phyloP scores from a whole-genome alignment of 2,113 vertebrate genomes.

The Anseranas semipalmata region DNA sequence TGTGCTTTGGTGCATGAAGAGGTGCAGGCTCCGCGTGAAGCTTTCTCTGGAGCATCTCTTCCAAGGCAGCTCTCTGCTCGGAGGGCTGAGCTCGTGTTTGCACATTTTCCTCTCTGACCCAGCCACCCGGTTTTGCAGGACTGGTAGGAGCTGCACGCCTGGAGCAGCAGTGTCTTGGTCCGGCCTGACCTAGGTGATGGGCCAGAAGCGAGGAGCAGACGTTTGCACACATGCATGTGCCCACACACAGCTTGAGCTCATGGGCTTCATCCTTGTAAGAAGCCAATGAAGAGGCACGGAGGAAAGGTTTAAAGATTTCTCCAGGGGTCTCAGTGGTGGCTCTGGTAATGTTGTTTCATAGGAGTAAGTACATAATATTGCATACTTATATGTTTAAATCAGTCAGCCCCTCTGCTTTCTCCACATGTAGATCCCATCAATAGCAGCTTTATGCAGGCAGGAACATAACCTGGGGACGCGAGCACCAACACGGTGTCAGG shows the following conservation, averaged over 20 bases:
- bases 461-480: constrained; percentile 65
- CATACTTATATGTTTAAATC: constrained; percentile 28
- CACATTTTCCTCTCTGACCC: not conserved
- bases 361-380: not conserved
- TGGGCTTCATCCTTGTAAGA: not conserved
- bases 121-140: not conserved
- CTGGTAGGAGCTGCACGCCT: not conserved
- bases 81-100: not conserved
- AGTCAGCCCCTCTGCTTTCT: constrained; percentile 10
- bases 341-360: not conserved
- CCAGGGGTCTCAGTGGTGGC: not conserved
- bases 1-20: not conserved
- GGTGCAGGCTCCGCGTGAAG: not conserved
- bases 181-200: not conserved
- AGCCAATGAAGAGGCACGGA: not conserved
- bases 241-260: not conserved
- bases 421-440: constrained; percentile 50
- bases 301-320: not conserved
- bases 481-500: constrained; percentile 70
- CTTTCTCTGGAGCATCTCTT: not conserved
- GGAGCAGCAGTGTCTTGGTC: not conserved
- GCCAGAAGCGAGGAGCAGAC: not conserved
- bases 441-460: constrained; percentile 76
- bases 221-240: not conserved
- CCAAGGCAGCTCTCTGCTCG: not conserved